phyloP scores from a whole-genome alignment of 2,888 invertebrate genomes.

The Ypsolopha scabrella region DNA sequence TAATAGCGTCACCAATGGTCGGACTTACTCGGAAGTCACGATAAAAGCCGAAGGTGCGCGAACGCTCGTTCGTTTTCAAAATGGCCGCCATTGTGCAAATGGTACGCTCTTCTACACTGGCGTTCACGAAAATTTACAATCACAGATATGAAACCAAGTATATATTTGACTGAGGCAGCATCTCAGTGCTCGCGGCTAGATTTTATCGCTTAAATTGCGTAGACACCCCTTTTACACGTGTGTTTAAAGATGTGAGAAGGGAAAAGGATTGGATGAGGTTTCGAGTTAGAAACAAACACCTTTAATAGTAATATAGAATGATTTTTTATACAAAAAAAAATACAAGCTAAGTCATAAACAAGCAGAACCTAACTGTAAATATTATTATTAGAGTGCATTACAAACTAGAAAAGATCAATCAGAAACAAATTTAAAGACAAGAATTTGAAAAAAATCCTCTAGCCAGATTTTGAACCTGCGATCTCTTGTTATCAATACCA shows the following conservation, averaged over 20 bases:
- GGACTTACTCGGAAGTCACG: background rate
- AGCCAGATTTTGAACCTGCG: too few species aligned
- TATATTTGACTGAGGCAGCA: conserved; percentile 53
- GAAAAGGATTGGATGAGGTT: background rate
- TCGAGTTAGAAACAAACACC: too few species aligned
- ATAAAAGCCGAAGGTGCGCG: background rate
- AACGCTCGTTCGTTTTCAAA: conserved; percentile 5
- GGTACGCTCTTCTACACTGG: conserved; percentile 21
- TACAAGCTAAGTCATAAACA: too few species aligned
- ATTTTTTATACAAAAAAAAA: too few species aligned
- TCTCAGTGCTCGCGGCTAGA: conserved; percentile 26
- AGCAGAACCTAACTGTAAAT: too few species aligned
- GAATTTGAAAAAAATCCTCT: too few species aligned
- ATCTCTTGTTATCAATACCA: too few species aligned
- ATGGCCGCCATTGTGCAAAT: conserved; percentile 19
- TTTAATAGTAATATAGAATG: too few species aligned
- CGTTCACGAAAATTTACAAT: conserved; percentile 47
- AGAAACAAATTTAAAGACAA: too few species aligned
- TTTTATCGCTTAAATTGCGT: conserved; percentile 55
- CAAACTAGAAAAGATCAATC: too few species aligned
- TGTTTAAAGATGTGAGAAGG: conserved; percentile 10
- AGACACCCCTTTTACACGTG: conserved; percentile 26
- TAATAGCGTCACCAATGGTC: background rate
- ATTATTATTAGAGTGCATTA: too few species aligned
- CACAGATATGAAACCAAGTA: conserved; percentile 48